These are phyloP conservation scores for Ectemnius continuus DNA, from an alignment of 2,888 invertebrate species.

Conservation along the genomic window DNA sequence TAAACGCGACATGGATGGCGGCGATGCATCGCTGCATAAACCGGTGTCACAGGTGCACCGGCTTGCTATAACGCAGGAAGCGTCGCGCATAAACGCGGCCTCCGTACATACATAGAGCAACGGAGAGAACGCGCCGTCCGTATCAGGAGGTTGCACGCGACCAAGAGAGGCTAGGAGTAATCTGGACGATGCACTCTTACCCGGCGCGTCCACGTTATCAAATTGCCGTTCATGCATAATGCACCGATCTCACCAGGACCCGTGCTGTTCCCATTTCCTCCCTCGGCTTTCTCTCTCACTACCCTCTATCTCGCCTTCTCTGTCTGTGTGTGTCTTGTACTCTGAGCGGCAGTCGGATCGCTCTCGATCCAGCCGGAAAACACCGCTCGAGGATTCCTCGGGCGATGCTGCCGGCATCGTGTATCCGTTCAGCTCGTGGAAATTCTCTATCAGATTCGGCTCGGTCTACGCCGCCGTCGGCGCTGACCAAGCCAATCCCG, in stretches of 20 bases:
- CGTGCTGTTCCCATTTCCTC: slow-evolving; percentile 3
- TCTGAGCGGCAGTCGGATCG: neutral
- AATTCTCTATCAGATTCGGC: slow-evolving; percentile 52
- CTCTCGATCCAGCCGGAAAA: slow-evolving; percentile 45
- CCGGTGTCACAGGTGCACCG: slow-evolving; percentile 62
- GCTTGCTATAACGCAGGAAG: slow-evolving; percentile 56
- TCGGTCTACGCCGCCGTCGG: neutral
- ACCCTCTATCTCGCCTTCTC: slow-evolving; percentile 13
- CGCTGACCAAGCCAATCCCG: neutral
- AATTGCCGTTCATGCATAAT: slow-evolving; percentile 73
- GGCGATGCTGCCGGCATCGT: slow-evolving; percentile 32
- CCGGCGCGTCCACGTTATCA: slow-evolving; percentile 64
- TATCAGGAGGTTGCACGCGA: neutral
- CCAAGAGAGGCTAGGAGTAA: neutral
- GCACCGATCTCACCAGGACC: slow-evolving; percentile 55
- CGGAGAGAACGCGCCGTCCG: neutral
- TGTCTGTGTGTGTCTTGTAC: slow-evolving; percentile 3
- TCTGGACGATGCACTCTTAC: slow-evolving; percentile 32
- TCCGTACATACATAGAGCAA: neutral
- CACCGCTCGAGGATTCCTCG: slow-evolving; percentile 40
- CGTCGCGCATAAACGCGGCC: slow-evolving; percentile 59
- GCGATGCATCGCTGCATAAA: slow-evolving; percentile 42
- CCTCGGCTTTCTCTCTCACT: neutral
- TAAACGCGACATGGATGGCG: slow-evolving; percentile 53
- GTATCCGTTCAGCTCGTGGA: slow-evolving; percentile 44